A percentile compares a stretch with the other conserved stretches of the same genome.
These are phyloP conservation scores for Eutrigla gurnardus DNA, from an alignment of 2,797 vertebrate species.

Conservation along the genomic window DNA sequence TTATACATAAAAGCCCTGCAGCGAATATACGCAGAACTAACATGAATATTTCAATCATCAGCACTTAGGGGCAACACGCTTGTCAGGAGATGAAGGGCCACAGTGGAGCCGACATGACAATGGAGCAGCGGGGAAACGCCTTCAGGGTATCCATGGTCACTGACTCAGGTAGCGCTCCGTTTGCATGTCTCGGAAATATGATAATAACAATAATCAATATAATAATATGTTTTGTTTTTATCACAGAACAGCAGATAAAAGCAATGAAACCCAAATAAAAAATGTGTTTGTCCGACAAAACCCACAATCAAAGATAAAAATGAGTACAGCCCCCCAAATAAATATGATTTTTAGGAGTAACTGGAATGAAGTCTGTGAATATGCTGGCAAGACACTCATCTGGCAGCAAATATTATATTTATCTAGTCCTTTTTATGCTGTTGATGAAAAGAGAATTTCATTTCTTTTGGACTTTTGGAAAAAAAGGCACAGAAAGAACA, in stretches of 20 bases:
- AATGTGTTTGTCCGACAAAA: not conserved
- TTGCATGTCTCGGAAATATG: slow-evolving; percentile 4
- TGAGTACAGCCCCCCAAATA: not conserved
- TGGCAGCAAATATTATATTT: slow-evolving; percentile 23
- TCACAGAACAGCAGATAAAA: not conserved
- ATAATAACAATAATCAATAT: not conserved
- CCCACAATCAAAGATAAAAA: not conserved
- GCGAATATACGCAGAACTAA: slow-evolving; percentile 37
- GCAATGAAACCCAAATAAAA: not conserved
- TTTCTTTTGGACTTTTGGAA: slow-evolving; percentile 26
- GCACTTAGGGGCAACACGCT: slow-evolving; percentile 55
- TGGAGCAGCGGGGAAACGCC: slow-evolving; percentile 29
- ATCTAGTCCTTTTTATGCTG: slow-evolving; percentile 33
- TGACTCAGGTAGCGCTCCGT: slow-evolving; percentile 12
- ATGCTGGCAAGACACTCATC: slow-evolving; percentile 20
- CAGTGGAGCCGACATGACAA: slow-evolving; percentile 35
- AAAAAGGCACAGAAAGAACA: slow-evolving; percentile 5
- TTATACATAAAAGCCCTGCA: slow-evolving; percentile 66
- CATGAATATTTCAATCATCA: slow-evolving; percentile 76
- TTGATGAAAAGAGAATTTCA: slow-evolving; percentile 4
- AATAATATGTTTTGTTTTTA: not conserved
- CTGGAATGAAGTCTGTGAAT: slow-evolving; percentile 2
- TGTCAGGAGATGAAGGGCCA: slow-evolving; percentile 20
- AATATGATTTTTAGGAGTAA: slow-evolving; percentile 12
- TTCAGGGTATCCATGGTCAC: slow-evolving; percentile 33